phyloP scores from a whole-genome alignment of 2,888 invertebrate species.

The Netelia melanura region DNA sequence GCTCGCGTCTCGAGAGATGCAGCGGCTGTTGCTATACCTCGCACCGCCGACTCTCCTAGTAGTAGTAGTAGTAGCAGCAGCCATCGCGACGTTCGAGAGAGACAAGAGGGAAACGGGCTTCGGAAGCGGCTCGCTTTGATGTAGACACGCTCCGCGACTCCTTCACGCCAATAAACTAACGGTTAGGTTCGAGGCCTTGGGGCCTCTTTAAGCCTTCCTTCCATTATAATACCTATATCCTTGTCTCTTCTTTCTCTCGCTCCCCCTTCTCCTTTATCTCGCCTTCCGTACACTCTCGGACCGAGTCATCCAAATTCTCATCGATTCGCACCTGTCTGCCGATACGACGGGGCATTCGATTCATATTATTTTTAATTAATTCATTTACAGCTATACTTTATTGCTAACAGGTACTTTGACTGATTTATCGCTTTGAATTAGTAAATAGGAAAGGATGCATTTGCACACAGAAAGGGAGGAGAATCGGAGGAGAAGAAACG shows the following conservation, averaged over 20 bases:
- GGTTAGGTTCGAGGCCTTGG: conserved; percentile 78
- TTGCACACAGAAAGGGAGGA: background rate
- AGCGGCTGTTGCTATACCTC: background rate
- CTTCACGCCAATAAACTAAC: conserved; percentile 84
- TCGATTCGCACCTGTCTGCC: background rate
- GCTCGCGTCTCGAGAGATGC: conserved; percentile 31
- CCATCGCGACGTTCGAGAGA: conserved; percentile 30
- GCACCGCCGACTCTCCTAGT: background rate
- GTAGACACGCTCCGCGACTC: conserved; percentile 83
- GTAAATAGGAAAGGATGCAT: background rate
- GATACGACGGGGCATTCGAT: too few species aligned
- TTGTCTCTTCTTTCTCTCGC: conserved; percentile 71
- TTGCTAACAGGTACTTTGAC: too few species aligned
- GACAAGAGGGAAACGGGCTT: conserved; percentile 70
- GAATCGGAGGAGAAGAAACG: background rate
- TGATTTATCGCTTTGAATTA: too few species aligned
- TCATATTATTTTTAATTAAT: too few species aligned
- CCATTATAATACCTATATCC: conserved; percentile 76
- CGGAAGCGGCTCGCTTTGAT: conserved; percentile 82
- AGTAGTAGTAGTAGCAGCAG: conserved; percentile 14
- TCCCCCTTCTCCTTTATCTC: conserved; percentile 52
- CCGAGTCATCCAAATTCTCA: background rate
- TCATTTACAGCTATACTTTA: too few species aligned
- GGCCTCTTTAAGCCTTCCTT: conserved; percentile 82
- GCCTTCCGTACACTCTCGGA: background rate